A percentile compares a stretch with the other conserved stretches of the same genome.
Evolutionary conservation across 2,888 invertebrate species (phyloP).

Genomic region (Koerneria pararmatus): DNA sequence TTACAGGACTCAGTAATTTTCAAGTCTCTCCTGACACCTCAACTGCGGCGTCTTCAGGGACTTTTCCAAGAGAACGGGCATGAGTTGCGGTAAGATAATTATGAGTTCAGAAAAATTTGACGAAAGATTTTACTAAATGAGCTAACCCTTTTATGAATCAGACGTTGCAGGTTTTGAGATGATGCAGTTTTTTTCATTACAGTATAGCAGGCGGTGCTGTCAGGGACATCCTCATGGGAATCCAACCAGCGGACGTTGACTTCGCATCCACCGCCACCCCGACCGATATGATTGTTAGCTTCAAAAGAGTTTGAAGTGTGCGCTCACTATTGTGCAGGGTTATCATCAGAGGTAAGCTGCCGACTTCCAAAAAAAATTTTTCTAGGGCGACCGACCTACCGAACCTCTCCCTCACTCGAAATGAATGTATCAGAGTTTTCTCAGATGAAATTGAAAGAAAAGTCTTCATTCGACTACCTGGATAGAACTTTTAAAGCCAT

Average conservation of each 20-base stretch:
- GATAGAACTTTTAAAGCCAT: no score
- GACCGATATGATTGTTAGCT: slow-evolving; percentile 76
- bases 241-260: slow-evolving; percentile 82
- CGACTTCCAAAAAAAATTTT: no score
- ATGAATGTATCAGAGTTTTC: no score
- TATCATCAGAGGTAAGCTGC: not conserved
- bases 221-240: slow-evolving; percentile 66
- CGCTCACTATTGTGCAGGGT: slow-evolving; percentile 71
- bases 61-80: slow-evolving; percentile 70
- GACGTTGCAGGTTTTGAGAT: not conserved
- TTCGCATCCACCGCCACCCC: slow-evolving; percentile 97
- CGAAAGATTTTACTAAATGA: no score
- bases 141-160: no score
- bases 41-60: slow-evolving; percentile 71
- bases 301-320: slow-evolving; percentile 69
- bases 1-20: no score
- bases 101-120: not conserved
- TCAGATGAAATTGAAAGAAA: no score
- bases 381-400: no score
- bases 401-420: no score
- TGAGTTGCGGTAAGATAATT: slow-evolving; percentile 70
- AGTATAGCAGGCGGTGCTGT: slow-evolving; percentile 92
- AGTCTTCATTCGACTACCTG: no score
- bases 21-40: slow-evolving; percentile 74
- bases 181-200: slow-evolving; percentile 9